A percentile compares a stretch with the other conserved stretches of the same genome.
phyloP scores from a whole-genome alignment of 2,113 vertebrate species.

The Mesitornis unicolor region DNA sequence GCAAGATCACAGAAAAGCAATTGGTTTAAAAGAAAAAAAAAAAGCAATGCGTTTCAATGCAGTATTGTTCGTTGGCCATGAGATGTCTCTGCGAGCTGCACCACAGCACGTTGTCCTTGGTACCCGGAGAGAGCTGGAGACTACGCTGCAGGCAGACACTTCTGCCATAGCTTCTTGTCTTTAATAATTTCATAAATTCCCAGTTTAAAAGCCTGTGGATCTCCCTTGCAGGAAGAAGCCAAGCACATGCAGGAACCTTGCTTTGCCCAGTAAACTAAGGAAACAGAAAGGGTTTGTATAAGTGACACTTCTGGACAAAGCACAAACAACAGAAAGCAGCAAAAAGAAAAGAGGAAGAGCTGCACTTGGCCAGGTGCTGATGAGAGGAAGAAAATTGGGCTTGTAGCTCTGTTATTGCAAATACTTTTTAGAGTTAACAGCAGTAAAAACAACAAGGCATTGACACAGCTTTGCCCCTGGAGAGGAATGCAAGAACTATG shows the following conservation, averaged over 20 bases:
- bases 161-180: neutral
- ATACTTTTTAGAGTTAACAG: neutral
- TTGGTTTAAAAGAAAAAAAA: fast-evolving
- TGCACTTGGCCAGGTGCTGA: neutral
- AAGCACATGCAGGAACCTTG: neutral
- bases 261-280: neutral
- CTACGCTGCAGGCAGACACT: neutral
- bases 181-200: neutral
- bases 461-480: fast-evolving
- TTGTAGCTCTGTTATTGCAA: neutral
- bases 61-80: neutral
- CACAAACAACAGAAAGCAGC: neutral
- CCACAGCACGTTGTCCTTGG: neutral
- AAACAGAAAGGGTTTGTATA: neutral
- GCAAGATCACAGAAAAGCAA: neutral
- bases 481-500: neutral
- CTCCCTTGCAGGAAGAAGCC: neutral
- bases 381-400: neutral
- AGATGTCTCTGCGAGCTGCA: neutral
- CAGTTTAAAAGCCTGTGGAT: neutral
- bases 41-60: fast-evolving
- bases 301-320: neutral
- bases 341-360: neutral
- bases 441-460: neutral
- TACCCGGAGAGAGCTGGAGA: neutral